phyloP scores from a whole-genome alignment of 1,140 invertebrate genomes.

The Macrobrachium nipponense region DNA sequence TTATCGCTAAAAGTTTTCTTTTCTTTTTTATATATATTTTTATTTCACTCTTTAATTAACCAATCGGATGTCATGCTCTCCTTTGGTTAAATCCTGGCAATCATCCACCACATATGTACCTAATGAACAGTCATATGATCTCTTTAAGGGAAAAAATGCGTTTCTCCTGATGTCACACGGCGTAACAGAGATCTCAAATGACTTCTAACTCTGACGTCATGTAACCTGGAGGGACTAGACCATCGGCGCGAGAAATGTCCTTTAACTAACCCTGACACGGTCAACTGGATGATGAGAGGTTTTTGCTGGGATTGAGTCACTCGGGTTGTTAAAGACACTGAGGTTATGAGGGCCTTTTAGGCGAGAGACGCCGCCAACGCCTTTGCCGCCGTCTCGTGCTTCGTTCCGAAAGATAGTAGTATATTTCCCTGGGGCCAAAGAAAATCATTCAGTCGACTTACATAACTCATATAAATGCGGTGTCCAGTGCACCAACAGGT shows the following conservation, averaged over 20 bases:
- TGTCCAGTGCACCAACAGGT: too few species aligned
- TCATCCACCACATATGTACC: too few species aligned
- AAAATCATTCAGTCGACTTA: too few species aligned
- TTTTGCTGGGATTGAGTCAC: slow-evolving; percentile 58
- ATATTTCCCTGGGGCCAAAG: not conserved
- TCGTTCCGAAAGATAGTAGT: not conserved
- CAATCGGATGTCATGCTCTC: too few species aligned
- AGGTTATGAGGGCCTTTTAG: slow-evolving; percentile 43
- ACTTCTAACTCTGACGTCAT: slow-evolving; percentile 4
- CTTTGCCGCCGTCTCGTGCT: not conserved
- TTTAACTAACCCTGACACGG: slow-evolving; percentile 40
- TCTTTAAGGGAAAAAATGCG: too few species aligned
- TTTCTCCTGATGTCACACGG: not conserved
- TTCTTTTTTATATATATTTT: too few species aligned
- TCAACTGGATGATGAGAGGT: slow-evolving; percentile 50
- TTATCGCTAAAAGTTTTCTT: too few species aligned
- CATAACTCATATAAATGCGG: too few species aligned
- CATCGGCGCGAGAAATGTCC: slow-evolving; percentile 12
- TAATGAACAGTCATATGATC: too few species aligned
- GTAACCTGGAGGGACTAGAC: slow-evolving; percentile 7
- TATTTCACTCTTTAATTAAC: too few species aligned
- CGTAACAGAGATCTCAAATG: not conserved
- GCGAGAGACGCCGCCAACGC: not conserved
- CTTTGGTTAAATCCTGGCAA: too few species aligned
- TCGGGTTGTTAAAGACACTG: slow-evolving; percentile 44